These are phyloP conservation scores for Macrostomum cliftonense DNA, from an alignment of 2,888 invertebrate genomes.

Conservation along the genomic window DNA sequence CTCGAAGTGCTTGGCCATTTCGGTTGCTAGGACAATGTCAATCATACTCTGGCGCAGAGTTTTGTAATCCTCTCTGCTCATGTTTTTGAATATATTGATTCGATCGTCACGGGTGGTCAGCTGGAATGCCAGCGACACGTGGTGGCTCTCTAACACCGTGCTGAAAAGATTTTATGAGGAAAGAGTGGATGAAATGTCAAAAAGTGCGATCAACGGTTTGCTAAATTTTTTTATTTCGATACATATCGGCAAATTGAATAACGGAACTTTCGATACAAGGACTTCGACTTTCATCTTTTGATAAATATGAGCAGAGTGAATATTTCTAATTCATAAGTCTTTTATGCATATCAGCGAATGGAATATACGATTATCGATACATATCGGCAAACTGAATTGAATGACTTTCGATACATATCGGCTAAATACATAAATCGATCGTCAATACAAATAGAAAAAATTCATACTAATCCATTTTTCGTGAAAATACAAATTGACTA, in stretches of 20 bases:
- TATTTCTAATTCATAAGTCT: not conserved
- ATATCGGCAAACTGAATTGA: not conserved
- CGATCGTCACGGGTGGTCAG: constrained; percentile 68
- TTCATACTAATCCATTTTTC: no score
- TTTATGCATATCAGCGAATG: not conserved
- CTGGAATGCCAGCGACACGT: constrained; percentile 81
- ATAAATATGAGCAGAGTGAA: no score
- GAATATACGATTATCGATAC: not conserved
- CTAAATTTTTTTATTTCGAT: not conserved
- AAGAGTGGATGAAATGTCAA: not conserved
- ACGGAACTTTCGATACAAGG: not conserved
- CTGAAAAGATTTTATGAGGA: constrained; percentile 19
- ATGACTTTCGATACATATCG: not conserved
- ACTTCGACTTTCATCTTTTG: not conserved
- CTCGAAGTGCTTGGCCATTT: constrained; percentile 96
- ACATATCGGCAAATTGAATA: no score
- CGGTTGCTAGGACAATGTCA: constrained; percentile 94
- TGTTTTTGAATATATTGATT: constrained; percentile 71
- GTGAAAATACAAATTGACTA: no score
- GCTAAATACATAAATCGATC: no score
- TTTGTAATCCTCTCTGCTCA: constrained; percentile 61
- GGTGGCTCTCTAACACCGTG: constrained; percentile 77
- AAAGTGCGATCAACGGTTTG: no score
- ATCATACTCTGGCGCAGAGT: constrained; percentile 69
- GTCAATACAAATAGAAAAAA: no score